A percentile compares a stretch with the other conserved stretches of the same genome.
Conservation (phyloP, 2,797 vertebrate species). For the Peromyscus melanophrys region DNA sequence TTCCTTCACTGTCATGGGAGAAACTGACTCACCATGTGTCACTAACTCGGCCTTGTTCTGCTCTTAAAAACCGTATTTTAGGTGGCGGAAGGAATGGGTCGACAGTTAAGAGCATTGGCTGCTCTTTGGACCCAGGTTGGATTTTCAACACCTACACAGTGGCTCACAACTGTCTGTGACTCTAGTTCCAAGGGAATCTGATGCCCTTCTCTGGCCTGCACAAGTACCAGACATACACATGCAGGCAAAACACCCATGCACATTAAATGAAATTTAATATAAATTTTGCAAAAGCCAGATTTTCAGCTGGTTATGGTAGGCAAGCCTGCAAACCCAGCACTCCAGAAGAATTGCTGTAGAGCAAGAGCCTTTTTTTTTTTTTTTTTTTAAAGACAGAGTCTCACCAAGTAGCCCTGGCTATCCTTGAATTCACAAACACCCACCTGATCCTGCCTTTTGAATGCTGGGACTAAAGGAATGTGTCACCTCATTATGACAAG, state of each 20-base stretch:
- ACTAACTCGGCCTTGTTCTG: not conserved
- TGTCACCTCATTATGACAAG: not conserved
- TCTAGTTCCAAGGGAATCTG: not conserved
- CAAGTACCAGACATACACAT: not conserved
- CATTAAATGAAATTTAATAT: not conserved
- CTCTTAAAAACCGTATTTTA: not conserved
- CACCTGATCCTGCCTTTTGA: not conserved
- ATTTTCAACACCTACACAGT: not conserved
- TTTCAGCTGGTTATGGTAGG: not conserved
- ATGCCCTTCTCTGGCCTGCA: not conserved
- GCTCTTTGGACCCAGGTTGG: not conserved
- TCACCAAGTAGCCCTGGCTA: not conserved
- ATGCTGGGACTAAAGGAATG: not conserved
- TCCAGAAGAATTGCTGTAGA: not conserved
- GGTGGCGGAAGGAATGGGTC: not conserved
- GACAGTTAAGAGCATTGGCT: not conserved
- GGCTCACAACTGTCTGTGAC: not conserved
- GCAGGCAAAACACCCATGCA: not conserved
- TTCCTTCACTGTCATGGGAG: accelerated
- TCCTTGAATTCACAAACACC: not conserved
- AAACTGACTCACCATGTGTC: accelerated
- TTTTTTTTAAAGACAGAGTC: not conserved
- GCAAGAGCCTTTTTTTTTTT: too few relatives aligned
- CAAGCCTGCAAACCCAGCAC: not conserved
- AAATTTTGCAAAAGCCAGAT: not conserved